phyloP scores from a whole-genome alignment of 2,888 invertebrate species.

The Morpho helenor region DNA sequence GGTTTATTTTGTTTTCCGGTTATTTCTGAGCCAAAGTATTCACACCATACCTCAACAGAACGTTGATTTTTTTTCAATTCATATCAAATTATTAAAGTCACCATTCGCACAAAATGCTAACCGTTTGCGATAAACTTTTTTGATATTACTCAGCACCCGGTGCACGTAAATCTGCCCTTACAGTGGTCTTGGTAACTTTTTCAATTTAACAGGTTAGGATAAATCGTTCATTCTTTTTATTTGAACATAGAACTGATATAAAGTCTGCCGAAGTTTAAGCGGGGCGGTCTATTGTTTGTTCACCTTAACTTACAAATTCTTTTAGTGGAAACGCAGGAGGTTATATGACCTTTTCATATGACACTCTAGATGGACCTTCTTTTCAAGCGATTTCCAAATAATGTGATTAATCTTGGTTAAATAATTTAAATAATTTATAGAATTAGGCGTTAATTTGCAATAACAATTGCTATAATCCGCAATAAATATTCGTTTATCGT shows the following conservation, averaged over 20 bases:
- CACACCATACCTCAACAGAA: no score
- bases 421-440: no score
- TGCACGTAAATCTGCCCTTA: conserved; percentile 75
- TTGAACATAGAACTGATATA: conserved; percentile 75
- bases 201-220: conserved; percentile 79
- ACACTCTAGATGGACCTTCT: neutral
- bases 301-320: conserved; percentile 23
- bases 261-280: conserved; percentile 60
- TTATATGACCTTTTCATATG: conserved; percentile 7
- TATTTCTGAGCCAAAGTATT: no score
- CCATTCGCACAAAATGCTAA: conserved; percentile 29
- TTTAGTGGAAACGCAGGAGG: conserved; percentile 8
- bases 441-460: no score
- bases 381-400: no score
- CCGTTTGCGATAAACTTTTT: conserved; percentile 71
- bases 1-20: no score
- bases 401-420: no score
- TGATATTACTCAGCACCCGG: conserved; percentile 73
- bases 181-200: conserved; percentile 74
- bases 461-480: no score
- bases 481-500: no score
- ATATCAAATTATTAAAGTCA: conserved; percentile 63
- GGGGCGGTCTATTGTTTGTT: conserved; percentile 28
- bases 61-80: conserved; percentile 31
- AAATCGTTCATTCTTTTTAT: conserved; percentile 78